A percentile compares a stretch with the other conserved stretches of the same genome.
Conservation (phyloP, 2,797 vertebrate genomes). For the Phataginus tetradactyla region DNA sequence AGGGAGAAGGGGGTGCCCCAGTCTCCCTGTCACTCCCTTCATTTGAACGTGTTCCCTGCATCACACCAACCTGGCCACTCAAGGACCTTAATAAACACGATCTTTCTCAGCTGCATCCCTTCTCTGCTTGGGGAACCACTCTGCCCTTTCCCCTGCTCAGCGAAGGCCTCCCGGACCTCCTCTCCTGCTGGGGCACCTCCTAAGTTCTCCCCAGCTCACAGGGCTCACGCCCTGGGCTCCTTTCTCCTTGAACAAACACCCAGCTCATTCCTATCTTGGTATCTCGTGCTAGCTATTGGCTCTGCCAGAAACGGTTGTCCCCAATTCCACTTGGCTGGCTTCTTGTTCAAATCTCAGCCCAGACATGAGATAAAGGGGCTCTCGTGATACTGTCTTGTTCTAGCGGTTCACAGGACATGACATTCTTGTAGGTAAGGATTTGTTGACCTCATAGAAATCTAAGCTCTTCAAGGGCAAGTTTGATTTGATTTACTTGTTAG, state of each 20-base stretch:
- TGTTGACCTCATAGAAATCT: neutral
- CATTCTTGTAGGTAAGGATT: neutral
- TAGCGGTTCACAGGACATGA: neutral
- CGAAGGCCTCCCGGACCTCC: neutral
- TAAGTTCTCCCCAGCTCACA: neutral
- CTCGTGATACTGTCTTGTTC: neutral
- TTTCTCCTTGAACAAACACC: neutral
- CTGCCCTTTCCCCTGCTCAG: neutral
- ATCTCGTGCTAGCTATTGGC: neutral
- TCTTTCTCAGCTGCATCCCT: neutral
- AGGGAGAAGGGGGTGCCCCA: neutral
- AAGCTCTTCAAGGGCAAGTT: neutral
- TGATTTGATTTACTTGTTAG: neutral
- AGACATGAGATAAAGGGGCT: neutral
- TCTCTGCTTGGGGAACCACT: neutral
- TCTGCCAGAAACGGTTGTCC: neutral
- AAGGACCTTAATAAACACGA: neutral
- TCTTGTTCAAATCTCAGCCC: neutral
- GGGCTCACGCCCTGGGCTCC: accelerated
- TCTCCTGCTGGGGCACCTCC: neutral
- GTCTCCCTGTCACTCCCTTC: neutral
- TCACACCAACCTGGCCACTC: neutral
- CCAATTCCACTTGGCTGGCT: neutral
- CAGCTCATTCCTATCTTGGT: neutral
- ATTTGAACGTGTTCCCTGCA: neutral